A percentile compares a stretch with the other conserved stretches of the same genome.
These are phyloP conservation scores for Eupithecia centaureata DNA, from an alignment of 2,888 invertebrate species.

Conservation along the genomic window DNA sequence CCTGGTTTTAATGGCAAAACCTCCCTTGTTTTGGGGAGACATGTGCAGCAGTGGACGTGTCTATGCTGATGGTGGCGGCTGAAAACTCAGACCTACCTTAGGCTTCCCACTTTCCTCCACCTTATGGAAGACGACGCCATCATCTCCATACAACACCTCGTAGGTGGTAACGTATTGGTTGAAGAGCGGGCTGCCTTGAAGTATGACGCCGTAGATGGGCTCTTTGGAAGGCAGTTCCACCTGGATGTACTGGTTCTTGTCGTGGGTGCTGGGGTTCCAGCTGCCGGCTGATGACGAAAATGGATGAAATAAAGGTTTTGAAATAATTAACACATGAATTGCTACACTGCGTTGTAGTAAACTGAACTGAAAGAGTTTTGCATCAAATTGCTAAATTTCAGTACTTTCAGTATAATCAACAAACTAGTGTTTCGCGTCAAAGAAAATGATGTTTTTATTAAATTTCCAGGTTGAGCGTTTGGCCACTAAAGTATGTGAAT, in stretches of 20 bases:
- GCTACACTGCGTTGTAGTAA: too few relatives aligned
- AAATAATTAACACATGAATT: neutral
- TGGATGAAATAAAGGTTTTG: neutral
- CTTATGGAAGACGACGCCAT: constrained; percentile 31
- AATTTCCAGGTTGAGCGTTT: too few relatives aligned
- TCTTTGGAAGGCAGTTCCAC: constrained; percentile 23
- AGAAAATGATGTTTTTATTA: too few relatives aligned
- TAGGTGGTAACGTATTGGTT: constrained; percentile 92
- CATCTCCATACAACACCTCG: constrained; percentile 87
- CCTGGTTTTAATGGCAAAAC: neutral
- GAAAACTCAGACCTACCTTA: constrained; percentile 20
- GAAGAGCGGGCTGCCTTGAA: constrained; percentile 53
- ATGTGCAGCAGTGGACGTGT: neutral
- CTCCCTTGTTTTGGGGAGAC: neutral
- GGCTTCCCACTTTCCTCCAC: constrained; percentile 27
- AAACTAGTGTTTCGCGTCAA: too few relatives aligned
- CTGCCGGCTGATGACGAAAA: constrained; percentile 74
- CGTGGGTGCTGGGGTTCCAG: constrained; percentile 87
- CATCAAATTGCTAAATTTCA: too few relatives aligned
- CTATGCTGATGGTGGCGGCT: neutral
- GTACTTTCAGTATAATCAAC: too few relatives aligned
- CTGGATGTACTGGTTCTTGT: constrained; percentile 84
- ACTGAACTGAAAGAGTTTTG: too few relatives aligned
- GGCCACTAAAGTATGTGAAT: too few relatives aligned
- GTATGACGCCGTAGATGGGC: constrained; percentile 26